Base-by-base conservation (phyloP, 2,113 vertebrate species). In the Tor tambroides region DNA sequence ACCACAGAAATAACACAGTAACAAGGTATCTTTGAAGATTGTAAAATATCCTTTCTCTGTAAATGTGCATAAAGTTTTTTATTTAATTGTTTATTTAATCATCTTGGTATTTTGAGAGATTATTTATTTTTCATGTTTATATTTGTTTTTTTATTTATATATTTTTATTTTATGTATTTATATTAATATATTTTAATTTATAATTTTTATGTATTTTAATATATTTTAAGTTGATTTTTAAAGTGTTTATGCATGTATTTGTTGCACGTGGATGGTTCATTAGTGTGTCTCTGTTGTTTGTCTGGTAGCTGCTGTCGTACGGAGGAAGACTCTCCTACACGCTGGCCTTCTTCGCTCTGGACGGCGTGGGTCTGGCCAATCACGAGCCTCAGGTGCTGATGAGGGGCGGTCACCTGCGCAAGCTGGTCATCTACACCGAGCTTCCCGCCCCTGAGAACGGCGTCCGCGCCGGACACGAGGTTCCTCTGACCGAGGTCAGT, bases 371-470 rank as follows among this genome's bases (percentile, higher is more conserved):
- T 41, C 90, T 95, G 69, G 95, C 95, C 89, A 97, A 98, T 90
- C 94, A 96, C 77, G 98, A 99, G 92, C 98, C 98, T 46, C 97
- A 99, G 88, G 93, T 99, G 80, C 92, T 99, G 86, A 95, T 99
- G 88, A 97, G 93, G 88, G 98, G 98, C 4, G 97, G 98, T 30
- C 89, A 79, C 41, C 77, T 92, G 41, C 95, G 92, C 71, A 99
- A 97, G 89, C 59, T 96, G 12, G 94, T 97, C 49, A 97, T 99
- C 87, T 97, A 96, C 67, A 93, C 88, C 1, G 96, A 98, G 2
- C 80, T 93, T 1, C 90, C 92, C 0, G 91, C 95, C 1, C 98
- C 97, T 4, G 89, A 93, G 88, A 98, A 97, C 0, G 95, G 96
- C 61, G 61, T 96, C 86, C 92, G 89, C 74, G 94, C 91, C 26